A percentile compares a stretch with the other conserved stretches of the same genome.
Evolutionary conservation across 2,888 invertebrate genomes (phyloP).

Genomic region (Cynaeus angustus): DNA sequence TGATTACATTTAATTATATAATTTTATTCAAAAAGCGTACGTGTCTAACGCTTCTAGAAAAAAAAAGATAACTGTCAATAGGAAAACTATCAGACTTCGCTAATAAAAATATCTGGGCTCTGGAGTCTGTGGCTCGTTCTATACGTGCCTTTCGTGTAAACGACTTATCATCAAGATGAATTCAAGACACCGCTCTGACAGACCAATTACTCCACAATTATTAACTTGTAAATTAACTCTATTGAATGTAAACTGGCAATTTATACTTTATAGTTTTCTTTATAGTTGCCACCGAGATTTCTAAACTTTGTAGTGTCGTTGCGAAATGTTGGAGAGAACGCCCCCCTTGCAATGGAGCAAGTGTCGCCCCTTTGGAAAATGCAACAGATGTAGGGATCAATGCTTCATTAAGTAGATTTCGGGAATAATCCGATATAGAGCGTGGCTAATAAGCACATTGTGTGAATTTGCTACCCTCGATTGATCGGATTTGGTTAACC

Average conservation of each 20-base stretch:
- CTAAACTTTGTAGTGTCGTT: slow-evolving; percentile 15
- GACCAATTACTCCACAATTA: slow-evolving; percentile 58
- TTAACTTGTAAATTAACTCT: slow-evolving; percentile 59
- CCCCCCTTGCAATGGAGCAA: slow-evolving; percentile 7
- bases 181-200: slow-evolving; percentile 54
- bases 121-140: slow-evolving; percentile 52
- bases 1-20: not conserved
- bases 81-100: slow-evolving; percentile 49
- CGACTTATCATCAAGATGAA: slow-evolving; percentile 53
- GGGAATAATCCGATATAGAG: slow-evolving; percentile 32
- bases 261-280: slow-evolving; percentile 53
- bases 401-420: slow-evolving; percentile 36
- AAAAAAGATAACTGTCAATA: slow-evolving; percentile 9
- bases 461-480: slow-evolving; percentile 37
- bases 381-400: slow-evolving; percentile 41
- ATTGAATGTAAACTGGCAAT: slow-evolving; percentile 58
- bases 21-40: not conserved
- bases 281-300: slow-evolving; percentile 28
- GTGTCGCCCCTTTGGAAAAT: slow-evolving; percentile 25
- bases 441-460: slow-evolving; percentile 43
- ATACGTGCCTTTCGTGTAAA: slow-evolving; percentile 57
- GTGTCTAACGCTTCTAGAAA: not conserved
- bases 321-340: slow-evolving; percentile 11
- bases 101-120: slow-evolving; percentile 58
- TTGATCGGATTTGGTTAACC: slow-evolving; percentile 32